Percentiles rank a stretch among this genome's conserved stretches.
Conservation (phyloP, 2,797 vertebrate genomes). For the Chaetophractus vellerosus region DNA sequence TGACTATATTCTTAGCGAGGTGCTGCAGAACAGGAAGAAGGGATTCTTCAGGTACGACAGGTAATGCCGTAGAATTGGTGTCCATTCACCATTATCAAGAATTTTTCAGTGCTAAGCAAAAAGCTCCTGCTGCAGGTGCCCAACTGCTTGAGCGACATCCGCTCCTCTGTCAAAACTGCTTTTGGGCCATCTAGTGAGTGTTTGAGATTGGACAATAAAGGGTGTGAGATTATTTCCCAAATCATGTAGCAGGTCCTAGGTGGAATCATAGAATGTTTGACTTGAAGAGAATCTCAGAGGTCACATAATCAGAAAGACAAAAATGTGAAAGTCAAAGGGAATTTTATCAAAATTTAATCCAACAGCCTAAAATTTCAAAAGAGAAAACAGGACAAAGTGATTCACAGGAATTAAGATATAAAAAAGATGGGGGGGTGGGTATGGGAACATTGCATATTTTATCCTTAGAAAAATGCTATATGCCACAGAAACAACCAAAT, state of each 20-base stretch:
- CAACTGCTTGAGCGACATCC: too few relatives aligned
- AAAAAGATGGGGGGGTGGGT: too few relatives aligned
- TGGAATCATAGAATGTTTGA: background rate
- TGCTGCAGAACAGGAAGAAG: too few relatives aligned
- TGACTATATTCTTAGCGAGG: too few relatives aligned
- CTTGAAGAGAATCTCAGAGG: background rate
- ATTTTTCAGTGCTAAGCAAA: too few relatives aligned
- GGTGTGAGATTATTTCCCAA: background rate
- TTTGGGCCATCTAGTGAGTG: background rate
- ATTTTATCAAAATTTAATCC: constrained; percentile 35
- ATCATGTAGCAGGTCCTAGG: background rate
- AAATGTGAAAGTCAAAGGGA: background rate
- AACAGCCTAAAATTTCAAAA: constrained; percentile 54
- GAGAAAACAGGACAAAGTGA: constrained; percentile 37
- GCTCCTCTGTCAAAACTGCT: background rate
- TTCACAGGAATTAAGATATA: background rate
- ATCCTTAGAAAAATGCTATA: too few relatives aligned
- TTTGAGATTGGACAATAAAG: constrained; percentile 16
- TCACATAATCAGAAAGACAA: background rate
- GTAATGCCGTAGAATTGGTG: too few relatives aligned
- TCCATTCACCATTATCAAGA: too few relatives aligned
- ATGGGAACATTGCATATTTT: too few relatives aligned
- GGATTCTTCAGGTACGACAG: too few relatives aligned
- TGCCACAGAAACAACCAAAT: too few relatives aligned
- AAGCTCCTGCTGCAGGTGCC: too few relatives aligned